A percentile compares a stretch with the other conserved stretches of the same genome.
Conservation (phyloP, 2,113 vertebrate genomes). For the Thryonomys swinderianus region DNA sequence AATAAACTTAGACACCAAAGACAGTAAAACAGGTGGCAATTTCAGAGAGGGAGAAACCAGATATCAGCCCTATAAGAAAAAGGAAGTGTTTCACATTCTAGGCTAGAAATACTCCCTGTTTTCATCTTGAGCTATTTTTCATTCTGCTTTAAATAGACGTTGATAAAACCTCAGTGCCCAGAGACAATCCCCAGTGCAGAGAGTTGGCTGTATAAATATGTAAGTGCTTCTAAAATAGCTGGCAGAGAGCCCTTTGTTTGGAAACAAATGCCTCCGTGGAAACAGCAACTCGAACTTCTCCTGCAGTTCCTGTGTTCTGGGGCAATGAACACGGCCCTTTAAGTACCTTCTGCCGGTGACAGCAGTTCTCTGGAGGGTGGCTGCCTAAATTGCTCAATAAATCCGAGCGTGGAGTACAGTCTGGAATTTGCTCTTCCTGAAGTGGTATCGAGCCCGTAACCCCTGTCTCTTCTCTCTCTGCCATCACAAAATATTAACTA, state of each 20-base stretch:
- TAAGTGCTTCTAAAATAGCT: slow-evolving; percentile 68
- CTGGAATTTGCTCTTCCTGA: slow-evolving; percentile 48
- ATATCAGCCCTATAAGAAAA: not conserved
- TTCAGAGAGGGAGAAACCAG: slow-evolving; percentile 16
- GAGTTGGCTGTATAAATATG: slow-evolving; percentile 68
- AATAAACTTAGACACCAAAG: not conserved
- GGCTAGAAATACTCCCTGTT: slow-evolving; percentile 60
- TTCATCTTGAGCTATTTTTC: slow-evolving; percentile 67
- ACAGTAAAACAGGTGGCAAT: slow-evolving; percentile 7
- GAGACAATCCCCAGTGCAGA: slow-evolving; percentile 56
- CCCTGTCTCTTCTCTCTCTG: not conserved
- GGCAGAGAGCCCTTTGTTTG: slow-evolving; percentile 74
- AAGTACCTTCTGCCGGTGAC: slow-evolving; percentile 58
- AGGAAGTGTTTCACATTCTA: slow-evolving; percentile 40
- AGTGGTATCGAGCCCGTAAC: not conserved
- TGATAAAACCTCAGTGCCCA: slow-evolving; percentile 63
- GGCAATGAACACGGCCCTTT: slow-evolving; percentile 32
- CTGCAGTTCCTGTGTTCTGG: slow-evolving; percentile 11
- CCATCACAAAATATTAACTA: slow-evolving; percentile 16
- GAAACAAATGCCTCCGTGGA: slow-evolving; percentile 73
- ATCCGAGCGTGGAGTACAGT: not conserved
- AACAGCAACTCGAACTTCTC: slow-evolving; percentile 62
- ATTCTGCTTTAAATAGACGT: slow-evolving; percentile 74
- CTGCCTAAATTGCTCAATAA: slow-evolving; percentile 65
- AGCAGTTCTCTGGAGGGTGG: slow-evolving; percentile 62